Evolutionary conservation across 2,888 invertebrate species (phyloP).

Genomic region (Sphaeridia pumilis): DNA sequence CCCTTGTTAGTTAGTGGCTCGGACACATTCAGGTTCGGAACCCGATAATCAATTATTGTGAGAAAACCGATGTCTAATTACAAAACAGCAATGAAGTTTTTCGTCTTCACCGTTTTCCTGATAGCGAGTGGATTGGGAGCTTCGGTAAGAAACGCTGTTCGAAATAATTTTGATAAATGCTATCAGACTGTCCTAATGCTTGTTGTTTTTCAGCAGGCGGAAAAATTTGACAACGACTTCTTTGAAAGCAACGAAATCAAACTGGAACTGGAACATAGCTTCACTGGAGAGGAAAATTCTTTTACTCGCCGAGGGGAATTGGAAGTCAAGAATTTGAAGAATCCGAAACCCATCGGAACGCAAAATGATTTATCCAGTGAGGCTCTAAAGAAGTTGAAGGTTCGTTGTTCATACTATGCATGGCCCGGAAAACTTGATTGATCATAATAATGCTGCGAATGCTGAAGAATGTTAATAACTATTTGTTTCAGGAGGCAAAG

Average conservation of each 20-base stretch:
- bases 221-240: constrained; percentile 31
- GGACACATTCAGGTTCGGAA: too few relatives aligned
- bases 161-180: too few relatives aligned
- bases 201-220: constrained; percentile 17
- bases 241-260: constrained; percentile 30
- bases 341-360: constrained; percentile 26
- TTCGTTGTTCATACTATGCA: constrained; percentile 1
- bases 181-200: too few relatives aligned
- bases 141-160: too few relatives aligned
- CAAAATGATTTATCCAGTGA: constrained; percentile 25
- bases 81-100: too few relatives aligned
- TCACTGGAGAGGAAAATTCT: constrained; percentile 14
- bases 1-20: too few relatives aligned
- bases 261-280: constrained; percentile 26
- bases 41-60: too few relatives aligned
- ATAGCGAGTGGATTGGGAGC: too few relatives aligned
- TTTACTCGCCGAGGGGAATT: constrained; percentile 25
- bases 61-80: too few relatives aligned
- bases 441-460: neutral
- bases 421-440: too few relatives aligned
- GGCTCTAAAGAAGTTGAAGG: constrained; percentile 24
- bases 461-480: neutral
- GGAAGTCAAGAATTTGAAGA: constrained; percentile 26
- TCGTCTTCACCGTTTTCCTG: too few relatives aligned
- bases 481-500: constrained; percentile 48